Evolutionary conservation across 2,113 vertebrate genomes (phyloP).

Genomic region (Pardalotus punctatus): DNA sequence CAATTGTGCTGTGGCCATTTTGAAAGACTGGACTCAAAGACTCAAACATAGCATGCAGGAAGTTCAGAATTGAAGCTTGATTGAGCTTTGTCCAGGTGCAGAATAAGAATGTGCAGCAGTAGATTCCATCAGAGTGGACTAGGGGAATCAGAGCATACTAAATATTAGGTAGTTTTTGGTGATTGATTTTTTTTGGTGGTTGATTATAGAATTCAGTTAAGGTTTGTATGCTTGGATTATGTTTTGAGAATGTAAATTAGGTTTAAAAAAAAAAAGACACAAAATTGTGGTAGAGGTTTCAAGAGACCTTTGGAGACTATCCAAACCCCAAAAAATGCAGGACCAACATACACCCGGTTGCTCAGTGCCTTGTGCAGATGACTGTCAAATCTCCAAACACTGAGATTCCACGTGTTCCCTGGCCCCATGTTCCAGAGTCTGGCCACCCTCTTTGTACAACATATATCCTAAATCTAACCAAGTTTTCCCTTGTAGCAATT

Average conservation of each 20-base stretch:
- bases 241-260: neutral
- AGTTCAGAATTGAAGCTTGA: neutral
- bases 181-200: neutral
- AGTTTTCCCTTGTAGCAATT: neutral
- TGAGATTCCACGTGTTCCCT: neutral
- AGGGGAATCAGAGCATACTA: neutral
- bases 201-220: neutral
- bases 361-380: neutral
- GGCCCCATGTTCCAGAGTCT: neutral
- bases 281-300: neutral
- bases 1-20: neutral
- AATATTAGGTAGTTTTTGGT: neutral
- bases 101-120: neutral
- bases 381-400: neutral
- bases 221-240: neutral
- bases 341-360: neutral
- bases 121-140: neutral
- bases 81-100: neutral
- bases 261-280: neutral
- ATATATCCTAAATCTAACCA: neutral
- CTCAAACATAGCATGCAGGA: neutral
- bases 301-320: neutral
- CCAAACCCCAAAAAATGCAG: neutral
- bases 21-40: neutral
- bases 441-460: neutral